Conservation (phyloP, 64 coral and sea anemone genomes). For the Pocillopora verrucosa region DNA sequence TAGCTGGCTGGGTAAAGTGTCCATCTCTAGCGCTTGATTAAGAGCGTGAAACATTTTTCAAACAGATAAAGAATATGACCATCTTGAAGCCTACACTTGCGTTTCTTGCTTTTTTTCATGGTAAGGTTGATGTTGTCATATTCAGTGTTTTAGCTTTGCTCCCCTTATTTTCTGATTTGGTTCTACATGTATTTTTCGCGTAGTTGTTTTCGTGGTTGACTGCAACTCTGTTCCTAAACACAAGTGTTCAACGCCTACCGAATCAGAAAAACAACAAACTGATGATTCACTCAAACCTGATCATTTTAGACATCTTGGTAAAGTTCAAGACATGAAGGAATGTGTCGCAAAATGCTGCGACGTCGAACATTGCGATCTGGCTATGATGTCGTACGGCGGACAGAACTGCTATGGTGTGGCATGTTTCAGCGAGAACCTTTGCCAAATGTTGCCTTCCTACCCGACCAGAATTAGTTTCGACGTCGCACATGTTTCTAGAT, state of each 20-base stretch:
- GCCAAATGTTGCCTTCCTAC: constrained; percentile 87
- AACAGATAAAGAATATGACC: background rate
- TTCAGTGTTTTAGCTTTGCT: background rate
- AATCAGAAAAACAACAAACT: background rate
- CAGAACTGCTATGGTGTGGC: constrained; percentile 80
- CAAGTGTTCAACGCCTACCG: background rate
- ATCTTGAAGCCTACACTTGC: background rate
- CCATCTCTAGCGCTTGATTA: background rate
- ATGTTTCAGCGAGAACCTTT: constrained; percentile 87
- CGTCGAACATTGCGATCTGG: constrained; percentile 68
- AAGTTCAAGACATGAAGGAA: constrained; percentile 66
- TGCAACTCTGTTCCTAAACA: constrained; percentile 39
- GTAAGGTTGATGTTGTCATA: background rate
- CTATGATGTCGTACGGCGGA: constrained; percentile 92
- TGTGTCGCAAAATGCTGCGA: constrained; percentile 83
- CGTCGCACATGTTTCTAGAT: constrained; percentile 62
- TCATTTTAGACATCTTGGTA: constrained; percentile 80
- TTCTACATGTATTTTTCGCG: background rate
- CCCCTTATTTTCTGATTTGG: background rate
- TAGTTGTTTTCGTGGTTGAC: constrained; percentile 32
- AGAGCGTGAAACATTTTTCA: background rate
- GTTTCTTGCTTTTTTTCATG: constrained; percentile 11
- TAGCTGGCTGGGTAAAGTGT: background rate
- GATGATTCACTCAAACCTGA: constrained; percentile 43
- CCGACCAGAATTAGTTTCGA: constrained; percentile 84